A percentile compares a stretch with the other conserved stretches of the same genome.
These are phyloP conservation scores for Regulus satrapa DNA, from an alignment of 2,113 vertebrate genomes.

Conservation along the genomic window DNA sequence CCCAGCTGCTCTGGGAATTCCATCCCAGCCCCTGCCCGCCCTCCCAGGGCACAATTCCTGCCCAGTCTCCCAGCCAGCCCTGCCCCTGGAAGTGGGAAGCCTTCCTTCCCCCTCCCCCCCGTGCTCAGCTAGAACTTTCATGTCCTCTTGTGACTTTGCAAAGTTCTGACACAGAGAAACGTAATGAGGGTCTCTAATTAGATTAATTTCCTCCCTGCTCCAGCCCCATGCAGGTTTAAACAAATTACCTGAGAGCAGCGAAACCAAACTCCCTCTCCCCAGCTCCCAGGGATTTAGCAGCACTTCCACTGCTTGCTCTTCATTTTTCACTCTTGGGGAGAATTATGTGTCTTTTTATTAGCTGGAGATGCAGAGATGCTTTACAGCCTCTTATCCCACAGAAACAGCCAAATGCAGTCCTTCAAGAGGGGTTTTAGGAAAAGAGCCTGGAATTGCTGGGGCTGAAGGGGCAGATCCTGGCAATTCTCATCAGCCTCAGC, in stretches of 20 bases:
- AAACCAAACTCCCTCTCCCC: not conserved
- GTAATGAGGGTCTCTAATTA: not conserved
- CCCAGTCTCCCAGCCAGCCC: fast-evolving
- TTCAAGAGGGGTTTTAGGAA: fast-evolving
- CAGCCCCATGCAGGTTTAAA: not conserved
- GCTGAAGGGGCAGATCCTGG: fast-evolving
- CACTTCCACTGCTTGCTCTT: not conserved
- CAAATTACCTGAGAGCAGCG: not conserved
- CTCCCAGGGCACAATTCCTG: not conserved
- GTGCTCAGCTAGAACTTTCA: not conserved
- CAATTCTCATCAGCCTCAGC: not conserved
- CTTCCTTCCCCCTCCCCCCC: not conserved
- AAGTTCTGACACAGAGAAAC: not conserved
- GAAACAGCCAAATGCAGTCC: fast-evolving
- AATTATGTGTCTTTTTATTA: not conserved
- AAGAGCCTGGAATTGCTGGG: not conserved
- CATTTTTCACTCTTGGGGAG: not conserved
- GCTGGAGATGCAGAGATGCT: not conserved
- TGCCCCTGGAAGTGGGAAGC: not conserved
- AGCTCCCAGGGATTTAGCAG: not conserved
- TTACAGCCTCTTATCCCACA: not conserved
- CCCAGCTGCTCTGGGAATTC: not conserved
- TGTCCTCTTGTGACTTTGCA: not conserved
- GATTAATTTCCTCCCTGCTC: not conserved
- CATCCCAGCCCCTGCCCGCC: not conserved